Conservation (phyloP, 64 coral and sea anemone genomes). For the Cladopsammia gracilis region DNA sequence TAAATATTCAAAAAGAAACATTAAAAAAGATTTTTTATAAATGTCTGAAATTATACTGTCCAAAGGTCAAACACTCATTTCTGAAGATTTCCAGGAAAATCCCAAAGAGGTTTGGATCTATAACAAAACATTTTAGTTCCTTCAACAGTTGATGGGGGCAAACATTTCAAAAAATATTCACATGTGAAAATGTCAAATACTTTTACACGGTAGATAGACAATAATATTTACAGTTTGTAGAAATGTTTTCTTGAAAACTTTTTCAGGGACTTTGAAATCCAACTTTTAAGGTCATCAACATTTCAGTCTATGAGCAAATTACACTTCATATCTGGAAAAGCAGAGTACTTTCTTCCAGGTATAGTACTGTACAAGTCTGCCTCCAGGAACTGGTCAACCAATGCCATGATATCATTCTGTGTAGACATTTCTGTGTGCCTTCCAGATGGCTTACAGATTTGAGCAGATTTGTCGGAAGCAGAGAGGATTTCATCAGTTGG, state of each 20-base stretch:
- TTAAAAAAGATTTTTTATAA: no score
- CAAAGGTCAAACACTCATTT: no score
- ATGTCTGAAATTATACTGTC: no score
- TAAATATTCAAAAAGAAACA: no score
- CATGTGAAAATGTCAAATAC: no score
- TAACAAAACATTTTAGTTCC: no score
- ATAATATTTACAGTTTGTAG: conserved; percentile 22
- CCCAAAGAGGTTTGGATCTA: no score
- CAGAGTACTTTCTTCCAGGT: conserved; percentile 48
- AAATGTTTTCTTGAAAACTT: conserved; percentile 69
- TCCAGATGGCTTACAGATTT: conserved; percentile 60
- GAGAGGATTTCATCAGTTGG: background rate
- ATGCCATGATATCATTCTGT: conserved; percentile 41
- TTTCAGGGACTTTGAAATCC: conserved; percentile 57
- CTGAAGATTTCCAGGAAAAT: no score
- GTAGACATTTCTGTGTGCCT: conserved; percentile 50
- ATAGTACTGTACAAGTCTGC: conserved; percentile 29
- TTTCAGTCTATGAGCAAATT: conserved; percentile 47
- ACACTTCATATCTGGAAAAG: conserved; percentile 70
- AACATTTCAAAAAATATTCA: background rate
- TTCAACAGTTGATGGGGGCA: no score
- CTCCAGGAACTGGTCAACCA: conserved; percentile 60
- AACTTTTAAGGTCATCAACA: conserved; percentile 16
- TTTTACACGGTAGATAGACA: no score
- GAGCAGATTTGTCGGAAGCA: conserved; percentile 18